Conservation (phyloP, 2,888 invertebrate species). For the Cosmopolites sordidus region DNA sequence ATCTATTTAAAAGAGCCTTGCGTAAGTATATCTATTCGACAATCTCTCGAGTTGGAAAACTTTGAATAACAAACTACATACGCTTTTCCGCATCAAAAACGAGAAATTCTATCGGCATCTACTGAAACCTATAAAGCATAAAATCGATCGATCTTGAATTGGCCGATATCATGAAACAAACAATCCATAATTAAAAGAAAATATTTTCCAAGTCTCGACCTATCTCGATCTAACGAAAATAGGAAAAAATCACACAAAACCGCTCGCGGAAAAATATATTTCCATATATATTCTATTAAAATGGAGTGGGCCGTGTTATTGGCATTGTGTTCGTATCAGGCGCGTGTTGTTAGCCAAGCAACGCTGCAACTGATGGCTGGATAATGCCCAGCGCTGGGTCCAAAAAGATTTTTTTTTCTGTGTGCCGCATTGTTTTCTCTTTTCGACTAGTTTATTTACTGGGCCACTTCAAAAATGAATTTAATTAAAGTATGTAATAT, state of each 20-base stretch:
- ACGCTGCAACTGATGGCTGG: slow-evolving; percentile 45
- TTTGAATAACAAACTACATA: too few species aligned
- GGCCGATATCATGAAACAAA: not conserved
- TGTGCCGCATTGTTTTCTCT: slow-evolving; percentile 42
- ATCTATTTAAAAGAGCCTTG: too few species aligned
- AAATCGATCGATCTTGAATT: too few species aligned
- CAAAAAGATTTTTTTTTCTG: slow-evolving; percentile 39
- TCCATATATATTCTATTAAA: slow-evolving; percentile 16
- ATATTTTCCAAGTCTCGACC: not conserved
- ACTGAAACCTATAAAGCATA: too few species aligned
- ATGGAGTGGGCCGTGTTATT: slow-evolving; percentile 36
- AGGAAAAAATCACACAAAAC: slow-evolving; percentile 2
- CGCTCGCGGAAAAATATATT: slow-evolving; percentile 12
- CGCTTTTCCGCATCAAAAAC: too few species aligned
- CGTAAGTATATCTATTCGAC: too few species aligned
- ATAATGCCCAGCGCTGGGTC: slow-evolving; percentile 42
- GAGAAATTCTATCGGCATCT: too few species aligned
- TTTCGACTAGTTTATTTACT: slow-evolving; percentile 37
- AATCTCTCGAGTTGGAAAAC: too few species aligned
- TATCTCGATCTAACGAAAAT: slow-evolving; percentile 1
- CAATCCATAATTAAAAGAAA: slow-evolving; percentile 1
- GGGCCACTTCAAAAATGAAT: slow-evolving; percentile 9
- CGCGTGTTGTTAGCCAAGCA: slow-evolving; percentile 35
- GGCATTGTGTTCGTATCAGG: slow-evolving; percentile 44
- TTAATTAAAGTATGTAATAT: slow-evolving; percentile 8